phyloP scores from a whole-genome alignment of 2,113 vertebrate genomes.

The Garra rufa region DNA sequence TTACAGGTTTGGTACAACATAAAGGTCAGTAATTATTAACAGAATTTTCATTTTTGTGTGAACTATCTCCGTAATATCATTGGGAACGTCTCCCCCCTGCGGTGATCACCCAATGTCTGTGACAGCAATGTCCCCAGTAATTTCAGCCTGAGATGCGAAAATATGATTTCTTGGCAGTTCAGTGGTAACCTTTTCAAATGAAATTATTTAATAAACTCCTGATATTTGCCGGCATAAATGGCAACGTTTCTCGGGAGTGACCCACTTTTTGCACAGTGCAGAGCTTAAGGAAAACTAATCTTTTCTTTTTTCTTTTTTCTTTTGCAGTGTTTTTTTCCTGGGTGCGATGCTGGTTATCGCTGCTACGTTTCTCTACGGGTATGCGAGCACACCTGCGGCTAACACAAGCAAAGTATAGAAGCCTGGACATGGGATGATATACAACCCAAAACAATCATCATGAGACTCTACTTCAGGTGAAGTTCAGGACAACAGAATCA shows the following conservation, averaged over 20 bases:
- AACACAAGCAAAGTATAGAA: conserved; percentile 74
- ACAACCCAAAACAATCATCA: background rate
- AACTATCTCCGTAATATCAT: too few relatives aligned
- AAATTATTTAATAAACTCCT: background rate
- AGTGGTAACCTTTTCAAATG: background rate
- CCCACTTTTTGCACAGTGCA: background rate
- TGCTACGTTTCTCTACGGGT: conserved; percentile 88
- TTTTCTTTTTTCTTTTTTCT: conserved; percentile 19
- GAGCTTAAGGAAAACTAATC: background rate
- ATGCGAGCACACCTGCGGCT: conserved; percentile 76
- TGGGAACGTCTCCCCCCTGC: background rate
- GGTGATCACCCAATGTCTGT: background rate
- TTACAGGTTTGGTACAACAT: too few relatives aligned
- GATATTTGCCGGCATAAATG: background rate
- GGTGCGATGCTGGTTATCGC: conserved; percentile 85
- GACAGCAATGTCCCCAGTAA: background rate
- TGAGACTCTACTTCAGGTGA: background rate
- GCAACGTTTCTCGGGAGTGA: background rate
- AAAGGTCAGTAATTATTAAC: too few relatives aligned
- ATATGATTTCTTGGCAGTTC: background rate
- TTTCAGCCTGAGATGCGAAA: background rate
- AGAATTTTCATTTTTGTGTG: too few relatives aligned
- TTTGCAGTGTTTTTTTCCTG: conserved; percentile 82
- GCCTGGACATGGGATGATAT: background rate
- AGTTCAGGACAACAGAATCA: background rate